Percentiles rank a stretch among this genome's conserved stretches.
Evolutionary conservation across 2,797 vertebrate genomes (phyloP).

Genomic region (Lepilemur ruficaudatus): DNA sequence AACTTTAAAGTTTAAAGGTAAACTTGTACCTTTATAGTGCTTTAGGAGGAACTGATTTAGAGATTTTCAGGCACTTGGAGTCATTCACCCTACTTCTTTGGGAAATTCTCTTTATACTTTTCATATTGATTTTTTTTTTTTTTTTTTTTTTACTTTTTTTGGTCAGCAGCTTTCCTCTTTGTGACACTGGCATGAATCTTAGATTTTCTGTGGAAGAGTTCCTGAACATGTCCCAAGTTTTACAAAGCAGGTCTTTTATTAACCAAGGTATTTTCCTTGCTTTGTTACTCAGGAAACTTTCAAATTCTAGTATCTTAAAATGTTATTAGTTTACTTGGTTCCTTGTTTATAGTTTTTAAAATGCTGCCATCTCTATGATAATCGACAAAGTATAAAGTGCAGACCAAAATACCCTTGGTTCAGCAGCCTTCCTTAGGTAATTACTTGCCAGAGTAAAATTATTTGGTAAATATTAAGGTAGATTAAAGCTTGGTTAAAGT

Average conservation of each 20-base stretch:
- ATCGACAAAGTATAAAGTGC: background rate
- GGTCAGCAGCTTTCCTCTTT: background rate
- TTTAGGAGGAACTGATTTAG: background rate
- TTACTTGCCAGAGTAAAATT: background rate
- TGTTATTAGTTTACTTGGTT: slow-evolving; percentile 19
- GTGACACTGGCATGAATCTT: background rate
- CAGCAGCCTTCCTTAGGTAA: background rate
- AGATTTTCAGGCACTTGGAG: background rate
- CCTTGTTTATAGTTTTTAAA: slow-evolving; percentile 30
- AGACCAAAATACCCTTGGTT: background rate
- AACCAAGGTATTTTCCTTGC: slow-evolving; percentile 24
- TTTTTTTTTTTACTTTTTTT: background rate
- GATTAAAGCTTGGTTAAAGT: slow-evolving; percentile 35
- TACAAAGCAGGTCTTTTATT: slow-evolving; percentile 47
- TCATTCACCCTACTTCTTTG: background rate
- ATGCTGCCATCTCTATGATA: background rate
- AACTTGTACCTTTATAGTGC: background rate
- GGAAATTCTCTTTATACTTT: slow-evolving; percentile 29
- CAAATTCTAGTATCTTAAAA: slow-evolving; percentile 23
- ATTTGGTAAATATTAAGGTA: slow-evolving; percentile 36
- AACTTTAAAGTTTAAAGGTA: background rate
- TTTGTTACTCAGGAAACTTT: slow-evolving; percentile 46
- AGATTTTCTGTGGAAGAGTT: background rate
- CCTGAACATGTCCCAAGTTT: background rate
- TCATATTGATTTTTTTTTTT: slow-evolving; percentile 1